Conservation (phyloP, 2,888 invertebrate genomes). For the Geophilus truncorum region DNA sequence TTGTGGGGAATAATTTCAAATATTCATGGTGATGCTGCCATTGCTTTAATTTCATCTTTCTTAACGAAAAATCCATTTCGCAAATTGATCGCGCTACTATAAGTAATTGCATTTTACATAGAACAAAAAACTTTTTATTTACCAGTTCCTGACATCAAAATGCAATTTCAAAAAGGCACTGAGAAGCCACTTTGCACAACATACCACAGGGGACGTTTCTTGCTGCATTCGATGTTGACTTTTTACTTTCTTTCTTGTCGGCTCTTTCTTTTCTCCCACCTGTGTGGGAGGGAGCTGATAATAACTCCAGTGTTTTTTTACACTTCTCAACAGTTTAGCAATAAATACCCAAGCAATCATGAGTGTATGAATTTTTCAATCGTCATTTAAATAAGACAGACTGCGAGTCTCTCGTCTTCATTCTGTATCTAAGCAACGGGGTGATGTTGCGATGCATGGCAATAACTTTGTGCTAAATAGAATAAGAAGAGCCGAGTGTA, state of each 20-base stretch:
- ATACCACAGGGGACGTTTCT: neutral
- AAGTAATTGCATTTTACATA: neutral
- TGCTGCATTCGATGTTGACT: neutral
- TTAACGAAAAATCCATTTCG: neutral
- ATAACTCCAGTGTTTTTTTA: neutral
- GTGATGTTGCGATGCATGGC: neutral
- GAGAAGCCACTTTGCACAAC: constrained; percentile 1
- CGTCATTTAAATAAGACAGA: neutral
- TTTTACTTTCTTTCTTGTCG: neutral
- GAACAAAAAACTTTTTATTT: neutral
- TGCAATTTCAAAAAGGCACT: neutral
- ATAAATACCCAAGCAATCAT: neutral
- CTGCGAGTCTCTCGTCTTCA: neutral
- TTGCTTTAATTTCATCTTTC: neutral
- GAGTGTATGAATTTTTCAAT: neutral
- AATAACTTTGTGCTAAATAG: constrained; percentile 27
- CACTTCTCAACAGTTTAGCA: neutral
- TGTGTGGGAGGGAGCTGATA: neutral
- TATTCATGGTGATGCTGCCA: neutral
- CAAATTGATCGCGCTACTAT: neutral
- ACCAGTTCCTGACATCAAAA: constrained; percentile 7
- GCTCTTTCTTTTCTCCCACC: neutral
- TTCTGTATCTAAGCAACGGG: neutral
- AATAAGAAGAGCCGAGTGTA: constrained; percentile 20
- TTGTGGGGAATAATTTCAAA: neutral